Percentiles rank a stretch among this genome's conserved stretches.
Conservation (phyloP, 2,888 invertebrate species). For the Rosalia funebris region DNA sequence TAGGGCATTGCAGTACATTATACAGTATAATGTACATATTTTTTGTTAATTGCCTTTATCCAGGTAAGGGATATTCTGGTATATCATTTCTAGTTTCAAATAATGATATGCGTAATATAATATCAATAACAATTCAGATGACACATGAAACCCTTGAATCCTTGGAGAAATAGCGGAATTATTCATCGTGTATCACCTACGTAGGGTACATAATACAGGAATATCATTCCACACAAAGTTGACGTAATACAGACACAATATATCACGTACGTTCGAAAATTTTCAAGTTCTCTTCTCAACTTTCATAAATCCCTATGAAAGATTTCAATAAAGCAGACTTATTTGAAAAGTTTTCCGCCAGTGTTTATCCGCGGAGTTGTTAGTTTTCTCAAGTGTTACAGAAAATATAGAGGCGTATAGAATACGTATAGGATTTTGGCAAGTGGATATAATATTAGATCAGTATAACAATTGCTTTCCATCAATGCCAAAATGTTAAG, state of each 20-base stretch:
- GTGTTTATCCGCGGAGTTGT: constrained; percentile 2
- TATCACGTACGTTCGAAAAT: constrained; percentile 11
- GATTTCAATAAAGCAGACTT: constrained; percentile 18
- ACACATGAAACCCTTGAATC: background rate
- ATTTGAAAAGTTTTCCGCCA: constrained; percentile 14
- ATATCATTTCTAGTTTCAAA: background rate
- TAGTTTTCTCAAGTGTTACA: constrained; percentile 1
- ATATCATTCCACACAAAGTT: background rate
- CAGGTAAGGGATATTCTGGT: background rate
- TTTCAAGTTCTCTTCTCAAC: constrained; percentile 1
- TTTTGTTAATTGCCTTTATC: background rate
- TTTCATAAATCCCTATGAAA: constrained; percentile 11
- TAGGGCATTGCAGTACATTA: no score
- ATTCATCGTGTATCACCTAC: no score
- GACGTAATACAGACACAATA: constrained; percentile 7
- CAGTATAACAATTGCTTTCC: no score
- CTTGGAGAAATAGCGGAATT: background rate
- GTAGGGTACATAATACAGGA: no score
- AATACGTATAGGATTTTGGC: background rate
- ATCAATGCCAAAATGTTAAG: no score
- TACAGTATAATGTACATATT: background rate
- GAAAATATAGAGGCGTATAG: no score
- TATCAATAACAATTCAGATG: background rate
- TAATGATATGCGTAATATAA: background rate
- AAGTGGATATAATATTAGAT: background rate